These are phyloP conservation scores for Drosophila pseudotakahashii DNA, from an alignment of 2,888 invertebrate species.

Conservation along the genomic window DNA sequence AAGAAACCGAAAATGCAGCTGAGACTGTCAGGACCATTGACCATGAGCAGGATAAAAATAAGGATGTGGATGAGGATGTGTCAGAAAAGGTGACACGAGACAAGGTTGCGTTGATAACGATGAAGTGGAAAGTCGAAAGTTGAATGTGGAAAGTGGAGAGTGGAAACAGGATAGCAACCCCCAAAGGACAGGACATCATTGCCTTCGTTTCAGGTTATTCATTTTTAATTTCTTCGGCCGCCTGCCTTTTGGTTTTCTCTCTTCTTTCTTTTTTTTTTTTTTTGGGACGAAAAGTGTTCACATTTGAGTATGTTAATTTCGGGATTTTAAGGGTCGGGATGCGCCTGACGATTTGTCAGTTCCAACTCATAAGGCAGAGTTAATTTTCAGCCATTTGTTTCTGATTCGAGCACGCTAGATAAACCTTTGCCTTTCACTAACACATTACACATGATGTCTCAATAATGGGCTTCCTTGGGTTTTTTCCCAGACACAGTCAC, in stretches of 20 bases:
- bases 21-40: conserved; percentile 35
- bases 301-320: conserved; percentile 72
- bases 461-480: conserved; percentile 3
- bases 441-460: conserved; percentile 7
- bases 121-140: conserved; percentile 18
- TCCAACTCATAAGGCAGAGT: conserved; percentile 83
- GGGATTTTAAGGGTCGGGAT: conserved; percentile 44
- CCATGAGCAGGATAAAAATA: conserved; percentile 21
- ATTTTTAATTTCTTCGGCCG: conserved; percentile 59
- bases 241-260: not conserved
- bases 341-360: conserved; percentile 71
- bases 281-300: conserved; percentile 34
- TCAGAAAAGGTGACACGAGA: conserved; percentile 44
- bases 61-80: conserved; percentile 14
- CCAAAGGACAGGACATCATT: conserved; percentile 28
- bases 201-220: conserved; percentile 61
- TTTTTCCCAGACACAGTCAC: conserved; percentile 13
- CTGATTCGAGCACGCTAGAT: conserved; percentile 81
- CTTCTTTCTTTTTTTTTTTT: not conserved
- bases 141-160: conserved; percentile 3
- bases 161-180: conserved; percentile 35
- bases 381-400: conserved; percentile 82
- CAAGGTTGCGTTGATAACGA: conserved; percentile 37
- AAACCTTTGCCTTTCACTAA: conserved; percentile 53
- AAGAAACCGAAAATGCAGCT: conserved; percentile 15